Percentiles rank a stretch among this genome's conserved stretches.
Evolutionary conservation across 2,113 vertebrate species (phyloP).

Genomic region (Nerophis lumbriciformis): DNA sequence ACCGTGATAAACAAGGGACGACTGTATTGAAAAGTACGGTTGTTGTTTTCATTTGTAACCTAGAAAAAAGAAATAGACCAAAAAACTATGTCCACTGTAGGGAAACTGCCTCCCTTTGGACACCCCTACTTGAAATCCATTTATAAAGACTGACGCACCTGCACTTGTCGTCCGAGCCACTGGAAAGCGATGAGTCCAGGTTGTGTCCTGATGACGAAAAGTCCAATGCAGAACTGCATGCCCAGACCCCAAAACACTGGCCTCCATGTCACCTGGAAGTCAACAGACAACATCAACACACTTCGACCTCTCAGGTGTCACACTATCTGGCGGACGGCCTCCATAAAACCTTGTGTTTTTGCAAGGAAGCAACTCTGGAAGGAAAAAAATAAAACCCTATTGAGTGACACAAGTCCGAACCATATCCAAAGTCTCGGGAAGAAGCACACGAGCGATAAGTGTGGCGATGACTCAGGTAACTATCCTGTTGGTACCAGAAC

Average conservation of each 20-base stretch:
- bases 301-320: not conserved
- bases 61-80: too few species aligned
- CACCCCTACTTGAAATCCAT: too few species aligned
- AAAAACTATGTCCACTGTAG: too few species aligned
- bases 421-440: conserved; percentile 47
- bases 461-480: conserved; percentile 9
- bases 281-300: not conserved
- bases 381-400: conserved; percentile 8
- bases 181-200: conserved; percentile 78
- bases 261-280: conserved; percentile 80
- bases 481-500: conserved; percentile 28
- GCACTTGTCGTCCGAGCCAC: conserved; percentile 87
- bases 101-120: too few species aligned
- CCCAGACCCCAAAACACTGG: conserved; percentile 86
- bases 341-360: conserved; percentile 11
- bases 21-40: too few species aligned
- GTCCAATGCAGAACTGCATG: conserved; percentile 83
- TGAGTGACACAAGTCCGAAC: conserved; percentile 31
- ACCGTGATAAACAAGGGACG: too few species aligned
- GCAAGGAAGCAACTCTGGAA: conserved; percentile 28
- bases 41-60: too few species aligned
- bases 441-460: conserved; percentile 33
- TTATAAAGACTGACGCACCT: conserved; percentile 72
- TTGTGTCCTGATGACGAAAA: conserved; percentile 86
- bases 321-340: conserved; percentile 7